phyloP scores from a whole-genome alignment of 92 coral and sea anemone species.

The Epizoanthus stellaris region DNA sequence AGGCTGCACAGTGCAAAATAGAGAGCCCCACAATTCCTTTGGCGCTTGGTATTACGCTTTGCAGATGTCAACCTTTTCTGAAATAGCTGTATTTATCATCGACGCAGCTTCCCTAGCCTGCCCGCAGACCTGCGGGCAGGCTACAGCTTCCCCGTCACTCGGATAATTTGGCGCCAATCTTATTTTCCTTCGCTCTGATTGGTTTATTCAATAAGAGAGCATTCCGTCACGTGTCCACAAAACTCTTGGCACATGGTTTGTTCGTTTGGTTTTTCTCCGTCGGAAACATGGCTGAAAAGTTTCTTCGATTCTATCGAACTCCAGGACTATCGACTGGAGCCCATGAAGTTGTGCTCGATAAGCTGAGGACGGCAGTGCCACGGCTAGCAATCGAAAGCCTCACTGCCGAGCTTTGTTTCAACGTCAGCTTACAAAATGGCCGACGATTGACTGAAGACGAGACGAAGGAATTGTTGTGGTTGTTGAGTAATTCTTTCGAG shows the following conservation, averaged over 20 bases:
- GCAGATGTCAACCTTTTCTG: too few relatives aligned
- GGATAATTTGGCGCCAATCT: slow-evolving; percentile 32
- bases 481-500: slow-evolving; percentile 81
- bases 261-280: too few relatives aligned
- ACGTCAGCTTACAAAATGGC: slow-evolving; percentile 71
- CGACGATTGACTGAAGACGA: slow-evolving; percentile 58
- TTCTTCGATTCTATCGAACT: slow-evolving; percentile 75
- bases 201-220: slow-evolving; percentile 16
- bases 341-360: slow-evolving; percentile 72
- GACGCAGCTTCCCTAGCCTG: too few relatives aligned
- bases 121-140: too few relatives aligned
- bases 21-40: too few relatives aligned
- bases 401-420: slow-evolving; percentile 83
- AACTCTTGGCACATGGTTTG: too few relatives aligned
- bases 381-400: slow-evolving; percentile 62
- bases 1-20: too few relatives aligned
- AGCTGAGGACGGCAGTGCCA: slow-evolving; percentile 61
- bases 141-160: too few relatives aligned
- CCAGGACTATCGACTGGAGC: slow-evolving; percentile 92
- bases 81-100: too few relatives aligned
- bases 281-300: slow-evolving; percentile 59
- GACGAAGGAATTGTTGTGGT: slow-evolving; percentile 66
- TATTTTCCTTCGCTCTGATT: slow-evolving; percentile 13
- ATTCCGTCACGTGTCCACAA: slow-evolving; percentile 15
- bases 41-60: too few relatives aligned